Base-by-base conservation (phyloP, 64 coral and sea anemone genomes). In the Montipora efflorescens region DNA sequence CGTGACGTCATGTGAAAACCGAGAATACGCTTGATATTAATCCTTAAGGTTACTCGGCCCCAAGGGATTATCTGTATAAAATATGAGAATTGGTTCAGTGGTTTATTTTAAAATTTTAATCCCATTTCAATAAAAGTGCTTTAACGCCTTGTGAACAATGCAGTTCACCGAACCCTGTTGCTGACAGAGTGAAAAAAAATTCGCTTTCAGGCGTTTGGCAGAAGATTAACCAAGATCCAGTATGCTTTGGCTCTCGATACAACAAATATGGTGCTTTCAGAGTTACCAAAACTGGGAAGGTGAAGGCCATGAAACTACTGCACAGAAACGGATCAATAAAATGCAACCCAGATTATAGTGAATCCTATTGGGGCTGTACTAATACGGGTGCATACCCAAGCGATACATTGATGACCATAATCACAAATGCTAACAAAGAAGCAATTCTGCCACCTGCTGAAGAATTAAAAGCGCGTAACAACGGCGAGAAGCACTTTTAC, bases 271-370 rank as follows among this genome's bases (percentile, higher is more conserved):
- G 83, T 15, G 19, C 59, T 22, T 87, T 87, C 48, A 87, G n/a
- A 1, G 15, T 74, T 7, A 68, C 61, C 13, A 67, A 74, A 3
- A 67, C 43, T 87, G 83, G 83, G 14, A 46, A 5, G 9, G 13
- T 87, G 14, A 74, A 19, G 61, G 47, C 83, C 28, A 74, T 87
- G 83, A 87, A 87, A 59, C 61, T 87, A 5, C 25, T 87, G 8
- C 59, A 87, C 59, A 87, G n/a, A 68, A 44, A 18, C 18, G 83
- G 83, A 18, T 87, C 43, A 6, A 22, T 87, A 47, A 11, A 14
- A 4, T 70, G 69, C 8, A 74, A 52, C 36, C 2, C 4, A 2
- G 18, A 0, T 6, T 6, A 57, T 11, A 6, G 7, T 10, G 10
- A 8, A 1, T 19, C 62, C 59, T 87, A 69, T 47, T 87, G 83